Evolutionary conservation across 2,888 invertebrate species (phyloP).

Genomic region (Polylopha cassiicola): DNA sequence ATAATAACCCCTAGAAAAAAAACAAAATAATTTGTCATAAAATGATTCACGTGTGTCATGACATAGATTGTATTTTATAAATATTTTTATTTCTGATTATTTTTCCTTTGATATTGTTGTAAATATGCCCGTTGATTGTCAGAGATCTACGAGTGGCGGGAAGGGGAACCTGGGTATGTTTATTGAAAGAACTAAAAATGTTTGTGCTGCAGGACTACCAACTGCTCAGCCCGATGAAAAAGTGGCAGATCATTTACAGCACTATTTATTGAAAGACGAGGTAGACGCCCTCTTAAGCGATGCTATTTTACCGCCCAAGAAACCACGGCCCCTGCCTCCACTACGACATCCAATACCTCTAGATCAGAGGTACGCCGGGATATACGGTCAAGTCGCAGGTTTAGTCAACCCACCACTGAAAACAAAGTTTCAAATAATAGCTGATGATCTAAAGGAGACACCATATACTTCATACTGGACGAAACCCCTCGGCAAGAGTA

Average conservation of each 20-base stretch:
- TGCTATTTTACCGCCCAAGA: conserved; percentile 47
- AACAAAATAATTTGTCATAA: too few species aligned
- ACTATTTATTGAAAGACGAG: conserved; percentile 59
- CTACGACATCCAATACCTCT: conserved; percentile 44
- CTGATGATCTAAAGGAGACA: conserved; percentile 56
- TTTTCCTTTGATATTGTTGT: conserved; percentile 13
- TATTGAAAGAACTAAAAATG: conserved; percentile 51
- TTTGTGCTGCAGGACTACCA: conserved; percentile 61
- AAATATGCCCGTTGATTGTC: conserved; percentile 51
- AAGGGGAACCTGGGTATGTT: conserved; percentile 61
- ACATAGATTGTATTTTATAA: too few species aligned
- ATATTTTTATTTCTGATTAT: not conserved
- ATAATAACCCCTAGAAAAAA: too few species aligned
- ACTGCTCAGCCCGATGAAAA: conserved; percentile 47
- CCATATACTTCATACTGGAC: conserved; percentile 60
- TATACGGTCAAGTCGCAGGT: conserved; percentile 37
- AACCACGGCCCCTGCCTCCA: conserved; percentile 44
- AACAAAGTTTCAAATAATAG: conserved; percentile 56
- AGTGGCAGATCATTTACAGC: conserved; percentile 44
- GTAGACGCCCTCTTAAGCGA: conserved; percentile 57
- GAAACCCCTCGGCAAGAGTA: conserved; percentile 41
- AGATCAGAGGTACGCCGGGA: conserved; percentile 49
- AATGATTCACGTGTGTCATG: too few species aligned
- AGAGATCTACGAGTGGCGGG: conserved; percentile 51
- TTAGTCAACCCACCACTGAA: conserved; percentile 49